phyloP scores from a whole-genome alignment of 2,888 invertebrate genomes.

The Volucella bombylans region DNA sequence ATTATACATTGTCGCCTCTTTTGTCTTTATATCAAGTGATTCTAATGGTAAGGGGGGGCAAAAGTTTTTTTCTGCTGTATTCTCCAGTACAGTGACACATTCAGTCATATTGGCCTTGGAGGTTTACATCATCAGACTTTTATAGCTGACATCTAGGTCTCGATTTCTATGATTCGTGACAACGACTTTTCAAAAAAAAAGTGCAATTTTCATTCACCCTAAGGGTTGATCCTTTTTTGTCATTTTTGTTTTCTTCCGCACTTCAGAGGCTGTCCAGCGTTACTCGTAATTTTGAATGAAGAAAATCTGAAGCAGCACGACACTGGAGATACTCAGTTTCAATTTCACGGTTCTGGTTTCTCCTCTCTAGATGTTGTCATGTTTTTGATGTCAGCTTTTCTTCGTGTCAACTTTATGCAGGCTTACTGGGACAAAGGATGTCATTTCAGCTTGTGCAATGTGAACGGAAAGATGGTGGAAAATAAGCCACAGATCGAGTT shows the following conservation, averaged over 20 bases:
- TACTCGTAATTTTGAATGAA: slow-evolving; percentile 33
- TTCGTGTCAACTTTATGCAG: slow-evolving; percentile 39
- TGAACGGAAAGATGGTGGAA: background rate
- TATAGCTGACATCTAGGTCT: background rate
- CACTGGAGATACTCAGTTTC: slow-evolving; percentile 57
- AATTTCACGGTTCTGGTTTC: slow-evolving; percentile 71
- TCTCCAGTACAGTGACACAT: slow-evolving; percentile 10
- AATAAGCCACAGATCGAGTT: slow-evolving; percentile 11
- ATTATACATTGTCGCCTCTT: slow-evolving; percentile 34
- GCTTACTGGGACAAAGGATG: slow-evolving; percentile 31
- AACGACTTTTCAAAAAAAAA: background rate
- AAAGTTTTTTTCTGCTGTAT: slow-evolving; percentile 6
- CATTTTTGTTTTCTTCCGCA: slow-evolving; percentile 7
- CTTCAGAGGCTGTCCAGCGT: slow-evolving; percentile 25
- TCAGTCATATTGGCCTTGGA: background rate
- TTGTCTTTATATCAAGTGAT: background rate
- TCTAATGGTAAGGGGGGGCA: background rate
- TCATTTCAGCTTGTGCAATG: slow-evolving; percentile 26
- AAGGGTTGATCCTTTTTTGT: slow-evolving; percentile 7
- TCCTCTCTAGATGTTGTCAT: slow-evolving; percentile 34
- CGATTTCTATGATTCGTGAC: background rate
- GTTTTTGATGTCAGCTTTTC: slow-evolving; percentile 56
- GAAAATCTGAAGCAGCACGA: slow-evolving; percentile 40
- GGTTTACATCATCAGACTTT: slow-evolving; percentile 8
- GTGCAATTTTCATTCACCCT: slow-evolving; percentile 5